A percentile compares a stretch with the other conserved stretches of the same genome.
Conservation (phyloP, 2,797 vertebrate genomes). For the Helicolenus hilgendorfi region DNA sequence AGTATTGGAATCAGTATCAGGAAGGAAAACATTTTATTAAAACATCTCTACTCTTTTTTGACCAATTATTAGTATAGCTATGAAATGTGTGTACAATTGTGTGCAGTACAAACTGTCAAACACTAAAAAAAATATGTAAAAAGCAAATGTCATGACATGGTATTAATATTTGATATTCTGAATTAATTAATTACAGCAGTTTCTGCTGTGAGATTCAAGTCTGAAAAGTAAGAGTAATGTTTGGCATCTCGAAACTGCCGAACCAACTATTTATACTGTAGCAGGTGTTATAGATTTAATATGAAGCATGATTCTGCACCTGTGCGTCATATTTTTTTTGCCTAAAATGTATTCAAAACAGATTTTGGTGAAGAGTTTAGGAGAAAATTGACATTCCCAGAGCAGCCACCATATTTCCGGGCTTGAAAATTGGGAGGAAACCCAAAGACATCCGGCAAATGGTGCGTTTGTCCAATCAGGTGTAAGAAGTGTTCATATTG, state of each 20-base stretch:
- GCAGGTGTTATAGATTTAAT: not conserved
- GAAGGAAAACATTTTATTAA: too few species aligned
- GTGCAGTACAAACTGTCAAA: not conserved
- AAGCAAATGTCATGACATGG: not conserved
- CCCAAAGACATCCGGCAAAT: not conserved
- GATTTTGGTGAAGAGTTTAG: not conserved
- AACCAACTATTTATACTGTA: not conserved
- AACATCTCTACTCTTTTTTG: not conserved
- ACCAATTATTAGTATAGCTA: not conserved
- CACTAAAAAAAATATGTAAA: not conserved
- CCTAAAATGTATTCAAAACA: not conserved
- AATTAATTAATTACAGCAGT: not conserved
- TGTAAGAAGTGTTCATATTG: not conserved
- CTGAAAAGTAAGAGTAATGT: not conserved
- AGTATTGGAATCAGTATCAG: too few species aligned
- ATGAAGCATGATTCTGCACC: not conserved
- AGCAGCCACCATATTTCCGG: not conserved
- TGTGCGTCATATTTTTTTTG: not conserved
- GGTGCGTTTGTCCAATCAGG: not conserved
- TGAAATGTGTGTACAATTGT: not conserved
- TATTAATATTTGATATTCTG: not conserved
- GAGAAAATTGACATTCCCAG: conserved; percentile 1
- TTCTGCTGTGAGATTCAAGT: not conserved
- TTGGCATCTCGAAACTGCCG: not conserved
- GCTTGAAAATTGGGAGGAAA: conserved; percentile 7